Conservation (phyloP, 2,888 invertebrate species). For the Nesidiocoris tenuis region DNA sequence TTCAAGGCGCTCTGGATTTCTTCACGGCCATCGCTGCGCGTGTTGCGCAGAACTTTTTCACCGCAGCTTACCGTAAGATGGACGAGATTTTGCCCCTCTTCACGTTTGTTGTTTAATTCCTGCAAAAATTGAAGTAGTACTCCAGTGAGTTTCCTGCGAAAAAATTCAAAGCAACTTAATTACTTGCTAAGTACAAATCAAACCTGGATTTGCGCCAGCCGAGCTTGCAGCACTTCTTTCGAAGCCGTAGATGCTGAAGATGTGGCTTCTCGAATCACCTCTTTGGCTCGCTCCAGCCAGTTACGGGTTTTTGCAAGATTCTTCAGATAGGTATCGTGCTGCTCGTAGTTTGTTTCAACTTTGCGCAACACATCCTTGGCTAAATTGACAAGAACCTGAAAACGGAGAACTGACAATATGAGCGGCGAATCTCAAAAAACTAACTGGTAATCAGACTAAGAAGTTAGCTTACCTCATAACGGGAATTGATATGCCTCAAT, state of each 20-base stretch:
- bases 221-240: conserved; percentile 78
- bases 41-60: conserved; percentile 84
- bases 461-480: conserved; percentile 43
- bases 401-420: too few relatives aligned
- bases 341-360: conserved; percentile 82
- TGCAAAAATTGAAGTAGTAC: conserved; percentile 60
- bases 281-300: conserved; percentile 86
- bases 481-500: conserved; percentile 74
- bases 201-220: conserved; percentile 63
- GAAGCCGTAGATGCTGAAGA: conserved; percentile 76
- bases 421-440: too few relatives aligned
- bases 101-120: conserved; percentile 75
- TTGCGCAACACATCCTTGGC: conserved; percentile 88
- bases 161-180: too few relatives aligned
- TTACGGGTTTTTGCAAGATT: conserved; percentile 73
- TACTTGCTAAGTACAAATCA: too few relatives aligned
- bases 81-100: conserved; percentile 82
- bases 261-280: conserved; percentile 75
- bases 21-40: conserved; percentile 85
- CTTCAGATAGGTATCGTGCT: conserved; percentile 77
- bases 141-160: too few relatives aligned
- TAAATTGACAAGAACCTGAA: conserved; percentile 73
- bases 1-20: conserved; percentile 82
- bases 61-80: conserved; percentile 86
- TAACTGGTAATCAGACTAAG: too few relatives aligned